Base-by-base conservation (phyloP, 1,140 invertebrate genomes). In the Aporrectodea caliginosa region DNA sequence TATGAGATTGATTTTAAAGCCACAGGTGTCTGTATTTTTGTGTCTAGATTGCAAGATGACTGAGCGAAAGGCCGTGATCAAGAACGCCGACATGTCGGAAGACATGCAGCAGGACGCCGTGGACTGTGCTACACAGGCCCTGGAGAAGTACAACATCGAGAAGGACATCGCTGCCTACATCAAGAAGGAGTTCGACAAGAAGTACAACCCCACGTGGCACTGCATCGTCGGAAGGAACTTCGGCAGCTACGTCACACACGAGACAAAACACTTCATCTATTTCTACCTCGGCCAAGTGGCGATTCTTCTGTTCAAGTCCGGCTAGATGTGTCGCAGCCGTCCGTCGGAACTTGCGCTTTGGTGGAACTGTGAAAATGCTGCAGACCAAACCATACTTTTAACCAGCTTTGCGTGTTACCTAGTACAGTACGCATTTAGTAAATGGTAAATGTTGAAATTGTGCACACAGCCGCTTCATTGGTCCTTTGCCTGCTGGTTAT, bases 41-140 rank as follows among this genome's bases (percentile, higher is more conserved):
- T 31, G 29, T 58, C 32, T 35, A 76, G 43, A n/a, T 34, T 1
- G 16, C 75, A 81, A 69, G 72, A 97, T 97, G 95, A 93, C 94
- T 87, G 97, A 99, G 90, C 92, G 96, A 89, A 99, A 99, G 91
- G 98, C 98, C 87, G 98, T 99, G 43, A 98, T 99, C 87, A 99
- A 99, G 91, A 99, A 99, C 93, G 98, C 97, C 83, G 98, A 99
- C 89, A 99, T 99, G 98, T 94, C 95, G 80, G 98, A 99, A 89
- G 98, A 99, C 89, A 99, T 99, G 98, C 98, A 99, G 91, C 97
- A 99, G 88, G 97, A 99, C 90, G 97, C 98, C 83, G 96, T 99
- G 2, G 98, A 99, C 87, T 98, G 96, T 89, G 97, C 98, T 80
- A 98, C 97, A 76, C 96, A 98, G 82, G 97, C 97, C 2, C 91